Evolutionary conservation across 2,797 vertebrate species (phyloP).

Genomic region (Hypotaenidia philippensis): DNA sequence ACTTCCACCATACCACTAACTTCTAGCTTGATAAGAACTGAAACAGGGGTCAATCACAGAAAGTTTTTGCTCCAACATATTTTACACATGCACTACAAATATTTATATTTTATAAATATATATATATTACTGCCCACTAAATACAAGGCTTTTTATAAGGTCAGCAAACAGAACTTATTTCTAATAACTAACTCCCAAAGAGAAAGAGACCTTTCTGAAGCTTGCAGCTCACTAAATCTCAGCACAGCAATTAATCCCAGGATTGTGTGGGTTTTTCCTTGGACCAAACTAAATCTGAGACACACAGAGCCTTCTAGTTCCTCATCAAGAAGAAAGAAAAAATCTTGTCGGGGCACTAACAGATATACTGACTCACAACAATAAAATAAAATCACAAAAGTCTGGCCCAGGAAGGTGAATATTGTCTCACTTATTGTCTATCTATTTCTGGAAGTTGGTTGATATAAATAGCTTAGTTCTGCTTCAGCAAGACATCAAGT

Average conservation of each 20-base stretch:
- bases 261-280: neutral
- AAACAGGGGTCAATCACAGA: neutral
- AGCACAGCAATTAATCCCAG: neutral
- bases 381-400: neutral
- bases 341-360: neutral
- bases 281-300: neutral
- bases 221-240: neutral
- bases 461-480: neutral
- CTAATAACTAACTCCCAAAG: neutral
- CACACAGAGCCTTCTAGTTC: neutral
- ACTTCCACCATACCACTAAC: neutral
- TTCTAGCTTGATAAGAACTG: neutral
- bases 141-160: neutral
- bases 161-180: neutral
- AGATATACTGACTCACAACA: neutral
- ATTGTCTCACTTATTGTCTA: neutral
- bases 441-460: neutral
- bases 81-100: neutral
- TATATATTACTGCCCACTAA: neutral
- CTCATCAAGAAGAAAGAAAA: neutral
- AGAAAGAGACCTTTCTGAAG: neutral
- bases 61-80: neutral
- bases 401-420: neutral
- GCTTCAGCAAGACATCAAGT: neutral
- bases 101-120: too few relatives aligned